Conservation (phyloP, 2,113 vertebrate species). For the Pycnonotus jocosus region DNA sequence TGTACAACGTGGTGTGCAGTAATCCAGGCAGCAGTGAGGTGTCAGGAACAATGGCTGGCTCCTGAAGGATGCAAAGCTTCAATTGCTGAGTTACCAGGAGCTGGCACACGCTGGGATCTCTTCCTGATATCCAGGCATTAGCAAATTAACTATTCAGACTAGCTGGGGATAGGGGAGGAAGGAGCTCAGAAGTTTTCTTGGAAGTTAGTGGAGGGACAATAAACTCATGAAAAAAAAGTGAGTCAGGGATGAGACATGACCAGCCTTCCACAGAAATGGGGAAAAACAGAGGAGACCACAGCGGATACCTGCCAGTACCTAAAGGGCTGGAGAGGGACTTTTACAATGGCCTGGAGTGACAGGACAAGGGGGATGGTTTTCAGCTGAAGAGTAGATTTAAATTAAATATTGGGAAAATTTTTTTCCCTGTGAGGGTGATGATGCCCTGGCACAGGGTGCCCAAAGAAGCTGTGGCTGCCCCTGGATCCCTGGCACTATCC, state of each 20-base stretch:
- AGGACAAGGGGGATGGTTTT: neutral
- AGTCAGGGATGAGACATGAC: neutral
- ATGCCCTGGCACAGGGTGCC: neutral
- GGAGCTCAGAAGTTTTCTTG: neutral
- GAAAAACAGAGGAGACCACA: neutral
- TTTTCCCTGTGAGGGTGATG: accelerated
- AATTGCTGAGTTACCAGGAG: neutral
- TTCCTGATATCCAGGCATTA: neutral
- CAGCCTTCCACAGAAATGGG: neutral
- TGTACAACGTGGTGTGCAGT: neutral
- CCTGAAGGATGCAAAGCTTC: neutral
- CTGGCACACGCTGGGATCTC: neutral
- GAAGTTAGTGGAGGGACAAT: neutral
- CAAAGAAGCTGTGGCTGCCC: neutral
- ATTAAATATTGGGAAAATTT: neutral
- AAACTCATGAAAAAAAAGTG: neutral
- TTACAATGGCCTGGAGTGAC: neutral
- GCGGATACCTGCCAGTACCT: neutral
- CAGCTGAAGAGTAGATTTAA: neutral
- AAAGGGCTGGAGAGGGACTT: neutral
- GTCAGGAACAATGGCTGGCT: neutral
- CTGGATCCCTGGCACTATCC: neutral
- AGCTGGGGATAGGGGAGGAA: neutral
- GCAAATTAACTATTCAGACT: neutral
- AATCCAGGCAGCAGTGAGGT: neutral